Percentiles rank a stretch among this genome's conserved stretches.
phyloP scores from a whole-genome alignment of 1,140 invertebrate species.

The Chrysopa pallens region DNA sequence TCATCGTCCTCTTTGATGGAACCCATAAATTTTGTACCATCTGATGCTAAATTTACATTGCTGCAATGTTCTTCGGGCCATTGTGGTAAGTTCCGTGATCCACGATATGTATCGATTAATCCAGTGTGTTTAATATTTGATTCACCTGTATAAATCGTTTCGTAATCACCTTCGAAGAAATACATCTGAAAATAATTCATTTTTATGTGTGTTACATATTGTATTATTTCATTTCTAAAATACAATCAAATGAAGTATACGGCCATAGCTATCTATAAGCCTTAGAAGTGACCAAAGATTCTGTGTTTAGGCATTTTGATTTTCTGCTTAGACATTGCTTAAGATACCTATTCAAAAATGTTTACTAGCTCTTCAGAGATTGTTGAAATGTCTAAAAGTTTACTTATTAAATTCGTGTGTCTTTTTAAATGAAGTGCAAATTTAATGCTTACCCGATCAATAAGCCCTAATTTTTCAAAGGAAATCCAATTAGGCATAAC shows the following conservation, averaged over 20 bases:
- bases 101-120: slow-evolving; percentile 58
- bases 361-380: no score
- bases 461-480: slow-evolving; percentile 63
- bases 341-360: no score
- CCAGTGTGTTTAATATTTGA: slow-evolving; percentile 39
- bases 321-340: no score
- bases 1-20: slow-evolving; percentile 45
- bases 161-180: slow-evolving; percentile 60
- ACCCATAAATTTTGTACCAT: slow-evolving; percentile 68
- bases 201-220: no score
- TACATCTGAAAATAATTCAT: slow-evolving; percentile 49
- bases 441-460: slow-evolving; percentile 66
- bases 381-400: no score
- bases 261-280: no score
- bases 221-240: no score
- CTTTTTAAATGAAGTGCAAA: no score
- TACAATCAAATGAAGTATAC: no score
- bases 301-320: no score
- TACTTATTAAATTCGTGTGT: no score
- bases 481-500: slow-evolving; percentile 62
- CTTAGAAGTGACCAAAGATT: no score
- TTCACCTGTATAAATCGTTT: slow-evolving; percentile 61
- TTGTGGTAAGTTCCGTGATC: slow-evolving; percentile 47
- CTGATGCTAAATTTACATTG: slow-evolving; percentile 57
- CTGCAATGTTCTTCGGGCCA: slow-evolving; percentile 58